A percentile compares a stretch with the other conserved stretches of the same genome.
Evolutionary conservation across 37 sponge, comb jelly and placozoan species (phyloP).

Genomic region (Trichoplax adhaerens): DNA sequence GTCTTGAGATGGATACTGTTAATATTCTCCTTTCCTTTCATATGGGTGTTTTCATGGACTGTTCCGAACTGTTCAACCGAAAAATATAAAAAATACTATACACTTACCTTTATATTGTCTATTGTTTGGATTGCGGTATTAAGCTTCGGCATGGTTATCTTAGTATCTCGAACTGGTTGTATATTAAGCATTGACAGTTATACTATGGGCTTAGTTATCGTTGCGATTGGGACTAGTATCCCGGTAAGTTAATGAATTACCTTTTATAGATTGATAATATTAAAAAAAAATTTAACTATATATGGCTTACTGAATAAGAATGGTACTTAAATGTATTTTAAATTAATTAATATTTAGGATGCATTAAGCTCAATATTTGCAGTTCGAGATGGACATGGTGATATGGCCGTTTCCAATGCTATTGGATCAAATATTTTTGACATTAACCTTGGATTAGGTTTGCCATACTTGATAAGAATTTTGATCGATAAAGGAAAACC

Average conservation of each 20-base stretch:
- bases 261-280: not conserved
- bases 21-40: slow-evolving; percentile 53
- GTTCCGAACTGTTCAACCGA: slow-evolving; percentile 48
- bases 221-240: slow-evolving; percentile 70
- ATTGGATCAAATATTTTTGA: slow-evolving; percentile 86
- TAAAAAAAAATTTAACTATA: not conserved
- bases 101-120: slow-evolving; percentile 46
- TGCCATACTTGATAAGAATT: slow-evolving; percentile 52
- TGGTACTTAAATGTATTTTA: slow-evolving; percentile 2
- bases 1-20: slow-evolving; percentile 39
- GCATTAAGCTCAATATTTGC: slow-evolving; percentile 66
- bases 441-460: slow-evolving; percentile 55
- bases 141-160: slow-evolving; percentile 49
- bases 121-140: slow-evolving; percentile 62
- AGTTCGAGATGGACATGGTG: slow-evolving; percentile 75
- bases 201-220: slow-evolving; percentile 66
- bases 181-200: slow-evolving; percentile 42
- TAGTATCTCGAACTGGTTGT: slow-evolving; percentile 54
- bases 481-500: slow-evolving; percentile 21
- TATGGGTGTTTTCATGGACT: slow-evolving; percentile 59
- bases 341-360: slow-evolving; percentile 13
- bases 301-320: not conserved
- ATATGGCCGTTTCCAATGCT: slow-evolving; percentile 84
- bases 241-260: slow-evolving; percentile 28
- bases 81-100: slow-evolving; percentile 34